Conservation (phyloP, 2,888 invertebrate species). For the Epirrita christyi region DNA sequence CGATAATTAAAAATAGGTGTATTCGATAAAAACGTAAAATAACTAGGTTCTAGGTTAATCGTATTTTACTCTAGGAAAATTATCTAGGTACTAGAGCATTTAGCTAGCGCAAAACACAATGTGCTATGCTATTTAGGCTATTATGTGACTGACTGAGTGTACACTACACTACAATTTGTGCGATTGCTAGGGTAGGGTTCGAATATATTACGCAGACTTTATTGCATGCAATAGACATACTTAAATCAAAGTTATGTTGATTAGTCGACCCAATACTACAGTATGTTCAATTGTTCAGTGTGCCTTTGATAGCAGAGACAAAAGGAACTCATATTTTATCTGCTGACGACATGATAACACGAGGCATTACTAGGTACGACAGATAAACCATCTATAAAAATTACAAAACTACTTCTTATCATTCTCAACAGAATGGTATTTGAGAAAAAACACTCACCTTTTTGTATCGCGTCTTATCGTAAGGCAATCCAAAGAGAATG, state of each 20-base stretch:
- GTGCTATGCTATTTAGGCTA: no score
- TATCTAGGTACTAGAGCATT: no score
- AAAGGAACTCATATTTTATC: not conserved
- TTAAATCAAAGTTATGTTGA: not conserved
- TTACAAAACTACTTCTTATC: constrained; percentile 2
- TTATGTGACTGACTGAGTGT: no score
- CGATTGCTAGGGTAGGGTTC: no score
- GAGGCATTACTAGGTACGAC: not conserved
- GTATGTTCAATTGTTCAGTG: not conserved
- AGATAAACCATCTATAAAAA: not conserved
- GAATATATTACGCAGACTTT: no score
- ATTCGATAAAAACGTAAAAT: no score
- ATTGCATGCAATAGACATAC: no score
- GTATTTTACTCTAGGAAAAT: no score
- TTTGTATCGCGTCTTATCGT: constrained; percentile 79
- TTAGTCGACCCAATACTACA: not conserved
- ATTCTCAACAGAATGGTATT: not conserved
- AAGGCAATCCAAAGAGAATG: constrained; percentile 90
- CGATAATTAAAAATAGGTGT: no score
- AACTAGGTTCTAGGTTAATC: no score
- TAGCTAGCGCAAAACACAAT: no score
- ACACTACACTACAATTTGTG: no score
- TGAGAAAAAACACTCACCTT: constrained; percentile 57
- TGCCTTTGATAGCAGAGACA: not conserved
- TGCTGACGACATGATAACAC: not conserved